Evolutionary conservation across 2,888 invertebrate species (phyloP).

Genomic region (Auanema sp.): DNA sequence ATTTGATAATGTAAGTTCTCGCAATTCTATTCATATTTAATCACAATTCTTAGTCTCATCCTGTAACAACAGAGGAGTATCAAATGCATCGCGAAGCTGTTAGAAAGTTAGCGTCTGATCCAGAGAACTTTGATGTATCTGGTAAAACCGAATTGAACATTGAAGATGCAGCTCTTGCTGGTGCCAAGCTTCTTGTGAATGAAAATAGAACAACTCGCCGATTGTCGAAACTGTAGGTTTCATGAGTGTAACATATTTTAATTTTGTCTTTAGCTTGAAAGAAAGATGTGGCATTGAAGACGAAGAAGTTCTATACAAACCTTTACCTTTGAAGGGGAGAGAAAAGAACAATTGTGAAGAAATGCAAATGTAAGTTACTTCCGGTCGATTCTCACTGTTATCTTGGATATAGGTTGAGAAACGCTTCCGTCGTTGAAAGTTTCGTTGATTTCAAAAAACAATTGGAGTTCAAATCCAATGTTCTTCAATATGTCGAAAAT

Average conservation of each 20-base stretch:
- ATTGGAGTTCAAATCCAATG: slow-evolving; percentile 48
- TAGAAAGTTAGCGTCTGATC: slow-evolving; percentile 24
- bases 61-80: slow-evolving; percentile 25
- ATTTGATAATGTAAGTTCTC: no score
- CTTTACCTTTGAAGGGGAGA: slow-evolving; percentile 27
- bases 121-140: slow-evolving; percentile 28
- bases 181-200: slow-evolving; percentile 49
- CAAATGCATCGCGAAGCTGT: slow-evolving; percentile 30
- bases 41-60: no score
- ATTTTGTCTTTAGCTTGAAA: slow-evolving; percentile 12
- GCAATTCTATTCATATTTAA: no score
- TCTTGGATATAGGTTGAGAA: slow-evolving; percentile 37
- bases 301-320: slow-evolving; percentile 45
- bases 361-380: slow-evolving; percentile 31
- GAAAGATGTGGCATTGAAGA: slow-evolving; percentile 41
- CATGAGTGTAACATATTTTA: no score
- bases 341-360: slow-evolving; percentile 29
- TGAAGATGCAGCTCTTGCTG: slow-evolving; percentile 40
- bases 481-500: slow-evolving; percentile 40
- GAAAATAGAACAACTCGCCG: slow-evolving; percentile 42
- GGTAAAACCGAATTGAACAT: slow-evolving; percentile 32
- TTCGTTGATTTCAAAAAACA: slow-evolving; percentile 54
- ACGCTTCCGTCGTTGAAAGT: slow-evolving; percentile 47
- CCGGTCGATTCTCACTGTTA: background rate
- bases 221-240: slow-evolving; percentile 38